Base-by-base conservation (phyloP, 2,888 invertebrate genomes). In the Junonia oenone region DNA sequence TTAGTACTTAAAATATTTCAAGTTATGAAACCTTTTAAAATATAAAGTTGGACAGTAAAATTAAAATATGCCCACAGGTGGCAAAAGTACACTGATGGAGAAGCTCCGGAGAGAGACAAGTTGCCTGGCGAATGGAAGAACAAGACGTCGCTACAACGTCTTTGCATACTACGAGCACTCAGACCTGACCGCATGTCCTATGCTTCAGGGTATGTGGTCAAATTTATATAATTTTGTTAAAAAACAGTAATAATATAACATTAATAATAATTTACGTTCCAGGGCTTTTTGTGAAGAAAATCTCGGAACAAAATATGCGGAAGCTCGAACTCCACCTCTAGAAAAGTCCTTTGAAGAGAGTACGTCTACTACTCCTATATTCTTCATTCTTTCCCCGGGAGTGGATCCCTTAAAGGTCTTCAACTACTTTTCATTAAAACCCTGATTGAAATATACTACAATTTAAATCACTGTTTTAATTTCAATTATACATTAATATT, bases 91-190 rank as follows among this genome's bases (percentile, higher is more conserved):
- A 94, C 96, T 0, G 98, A 98, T 68, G 95, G 96, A 15, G 98
- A 98, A 76, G 94, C 94, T 59, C 98, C 98, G 0, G 98, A 99
- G 80, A 94, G 95, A 69, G 98, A 98, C 78, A 97, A 97, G 77
- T 92, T 98, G 65, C 98, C 98, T 0, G 97, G 97, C 57, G 98
- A 98, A 73, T 99, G 98, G 98, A 98, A 98, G 78, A 95, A 95
- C 71, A 98, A 97, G 78, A 91, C 93, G 0, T 90, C 96, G 0
- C 82, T 98, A 45, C 97, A 98, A 76, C 92, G 95, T 62, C 89
- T 98, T 4, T 98, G 98, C 72, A 98, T 99, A 78, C 95, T 98
- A 95, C 91, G 98, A 56, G 96, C 97, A 15, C 88, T 98, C 50
- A 90, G 98, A 45, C 95, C 98, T 0, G 98, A 99, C 83, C 92